phyloP scores from a whole-genome alignment of 2,113 vertebrate genomes.

The Chaetura pelagica region DNA sequence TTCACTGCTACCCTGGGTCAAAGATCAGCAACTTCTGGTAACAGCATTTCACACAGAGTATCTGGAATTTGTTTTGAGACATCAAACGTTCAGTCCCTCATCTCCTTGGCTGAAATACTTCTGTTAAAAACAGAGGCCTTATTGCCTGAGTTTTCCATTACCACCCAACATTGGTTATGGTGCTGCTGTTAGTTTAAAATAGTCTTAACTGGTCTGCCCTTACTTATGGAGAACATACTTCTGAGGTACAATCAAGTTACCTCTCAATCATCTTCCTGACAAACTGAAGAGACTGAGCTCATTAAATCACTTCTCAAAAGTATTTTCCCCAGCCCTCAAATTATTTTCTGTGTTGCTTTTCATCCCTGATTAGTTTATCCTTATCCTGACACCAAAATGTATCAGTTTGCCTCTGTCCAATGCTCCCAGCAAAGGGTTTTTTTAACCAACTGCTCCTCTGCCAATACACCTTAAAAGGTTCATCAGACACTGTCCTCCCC shows the following conservation, averaged over 20 bases:
- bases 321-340: not conserved
- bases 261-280: constrained; percentile 20
- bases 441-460: not conserved
- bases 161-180: not conserved
- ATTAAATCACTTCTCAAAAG: constrained; percentile 22
- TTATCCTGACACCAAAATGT: not conserved
- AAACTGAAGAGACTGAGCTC: constrained; percentile 6
- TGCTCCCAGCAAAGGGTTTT: not conserved
- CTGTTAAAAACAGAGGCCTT: not conserved
- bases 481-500: not conserved
- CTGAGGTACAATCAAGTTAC: not conserved
- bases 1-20: not conserved
- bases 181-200: not conserved
- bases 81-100: not conserved
- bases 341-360: not conserved
- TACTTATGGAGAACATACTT: not conserved
- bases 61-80: not conserved
- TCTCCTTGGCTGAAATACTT: not conserved
- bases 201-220: not conserved
- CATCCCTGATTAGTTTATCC: not conserved
- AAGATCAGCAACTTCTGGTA: not conserved
- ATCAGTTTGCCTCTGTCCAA: not conserved
- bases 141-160: not conserved
- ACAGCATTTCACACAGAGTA: not conserved
- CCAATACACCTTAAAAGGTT: not conserved